phyloP scores from a whole-genome alignment of 2,888 invertebrate species.

The Spisula subtruncata region DNA sequence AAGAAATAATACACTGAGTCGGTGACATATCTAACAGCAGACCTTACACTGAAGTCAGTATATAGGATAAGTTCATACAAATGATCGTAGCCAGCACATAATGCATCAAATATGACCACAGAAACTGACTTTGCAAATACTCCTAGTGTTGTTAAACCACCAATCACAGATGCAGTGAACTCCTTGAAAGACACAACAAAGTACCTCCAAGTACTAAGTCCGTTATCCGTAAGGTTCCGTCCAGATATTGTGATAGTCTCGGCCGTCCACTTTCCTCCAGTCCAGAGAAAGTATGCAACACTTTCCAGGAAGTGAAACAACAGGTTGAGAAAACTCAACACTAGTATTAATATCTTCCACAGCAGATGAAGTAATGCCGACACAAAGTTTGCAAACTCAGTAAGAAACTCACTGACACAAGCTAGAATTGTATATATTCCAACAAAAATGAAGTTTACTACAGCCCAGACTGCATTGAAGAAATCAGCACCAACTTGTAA shows the following conservation, averaged over 20 bases:
- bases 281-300: slow-evolving; percentile 68
- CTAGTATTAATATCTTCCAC: slow-evolving; percentile 72
- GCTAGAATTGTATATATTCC: slow-evolving; percentile 54
- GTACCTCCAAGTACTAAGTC: slow-evolving; percentile 68
- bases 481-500: slow-evolving; percentile 49
- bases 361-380: slow-evolving; percentile 68
- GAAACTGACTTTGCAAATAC: slow-evolving; percentile 42
- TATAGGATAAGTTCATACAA: slow-evolving; percentile 61
- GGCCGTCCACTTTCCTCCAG: slow-evolving; percentile 72
- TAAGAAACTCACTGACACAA: slow-evolving; percentile 68
- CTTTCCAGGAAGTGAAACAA: slow-evolving; percentile 67
- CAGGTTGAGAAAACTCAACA: slow-evolving; percentile 67
- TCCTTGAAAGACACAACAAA: slow-evolving; percentile 63
- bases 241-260: slow-evolving; percentile 65
- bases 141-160: slow-evolving; percentile 67
- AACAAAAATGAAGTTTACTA: slow-evolving; percentile 48
- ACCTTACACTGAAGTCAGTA: slow-evolving; percentile 55
- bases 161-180: slow-evolving; percentile 63
- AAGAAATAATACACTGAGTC: slow-evolving; percentile 66
- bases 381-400: slow-evolving; percentile 68
- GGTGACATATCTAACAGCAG: slow-evolving; percentile 27
- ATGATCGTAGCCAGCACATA: slow-evolving; percentile 42
- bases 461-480: slow-evolving; percentile 41
- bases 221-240: slow-evolving; percentile 62
- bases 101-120: slow-evolving; percentile 48